Base-by-base conservation (phyloP, 2,797 vertebrate species). In the Channa striata region DNA sequence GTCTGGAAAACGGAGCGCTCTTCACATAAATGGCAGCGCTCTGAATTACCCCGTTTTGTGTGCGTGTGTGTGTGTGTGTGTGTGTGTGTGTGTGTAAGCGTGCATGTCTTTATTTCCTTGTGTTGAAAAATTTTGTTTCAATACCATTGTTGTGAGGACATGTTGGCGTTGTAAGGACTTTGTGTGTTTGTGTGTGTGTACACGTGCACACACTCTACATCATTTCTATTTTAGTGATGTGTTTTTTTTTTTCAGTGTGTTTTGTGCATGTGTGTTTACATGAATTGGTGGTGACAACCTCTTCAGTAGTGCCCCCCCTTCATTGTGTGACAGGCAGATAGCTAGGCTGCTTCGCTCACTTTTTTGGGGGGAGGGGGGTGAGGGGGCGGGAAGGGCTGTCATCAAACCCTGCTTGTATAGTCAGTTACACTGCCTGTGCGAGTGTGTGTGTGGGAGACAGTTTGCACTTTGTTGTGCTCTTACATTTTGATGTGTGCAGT, bases 21-120 rank as follows among this genome's bases (percentile, higher is more conserved):
- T 93, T 92, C 89, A 93, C 89, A 92, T 87, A 93, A 93, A 94
- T 93, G 91, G 90, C 91, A 91, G 83, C n/a, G 83, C 84, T 90
- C 68, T 80, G 86, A 91, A 89, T 90, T 89, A 90, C 86, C 71
- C 59, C n/a, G 36, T 72, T 72, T 42, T 80, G 16, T 81, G 47
- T 74, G 66, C 61, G 68, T 69, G 65, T 70, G 61, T 74, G 42
- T 76, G 43, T 68, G 44, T 69, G 60, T 69, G 65, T 47, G 50
- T 59, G 62, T 64, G 62, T 64, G 53, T 62, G 30, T 60, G 60
- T 79, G 57, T n/a, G n/a, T 30, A 6, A 30, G 25, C 25, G 25
- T 30, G 25, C 25, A 30, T 30, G 25, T 30, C 25, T 30, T 30
- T 30, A 30, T 30, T 30, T 30, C 25, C 25, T 30, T 40, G 40